These are phyloP conservation scores for Sebastes ruberrimus DNA, from an alignment of 2,797 vertebrate species.

Conservation along the genomic window DNA sequence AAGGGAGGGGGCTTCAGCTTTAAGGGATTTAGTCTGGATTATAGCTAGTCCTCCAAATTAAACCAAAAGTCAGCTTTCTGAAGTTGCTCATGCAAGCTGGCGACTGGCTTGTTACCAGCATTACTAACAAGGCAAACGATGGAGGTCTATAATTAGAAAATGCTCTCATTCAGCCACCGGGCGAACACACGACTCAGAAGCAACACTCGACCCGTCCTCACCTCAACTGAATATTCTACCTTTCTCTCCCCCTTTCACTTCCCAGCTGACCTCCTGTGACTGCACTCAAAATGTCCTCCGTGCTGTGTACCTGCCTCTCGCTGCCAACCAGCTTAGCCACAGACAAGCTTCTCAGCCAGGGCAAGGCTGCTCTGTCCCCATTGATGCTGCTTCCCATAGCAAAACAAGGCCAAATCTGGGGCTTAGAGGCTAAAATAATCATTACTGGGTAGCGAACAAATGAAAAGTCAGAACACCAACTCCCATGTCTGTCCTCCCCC, in stretches of 20 bases:
- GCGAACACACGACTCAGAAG: conserved; percentile 22
- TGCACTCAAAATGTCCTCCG: conserved; percentile 48
- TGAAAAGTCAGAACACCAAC: conserved; percentile 72
- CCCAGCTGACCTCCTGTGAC: conserved; percentile 43
- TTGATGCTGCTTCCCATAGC: conserved; percentile 65
- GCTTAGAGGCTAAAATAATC: conserved; percentile 81
- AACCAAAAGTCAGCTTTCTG: conserved; percentile 86
- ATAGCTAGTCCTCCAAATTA: conserved; percentile 87
- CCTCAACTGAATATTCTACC: conserved; percentile 2
- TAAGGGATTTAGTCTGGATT: conserved; percentile 86
- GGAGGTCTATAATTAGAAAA: conserved; percentile 74
- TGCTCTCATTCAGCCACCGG: conserved; percentile 37
- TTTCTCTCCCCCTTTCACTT: conserved; percentile 9
- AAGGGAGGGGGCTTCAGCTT: conserved; percentile 76
- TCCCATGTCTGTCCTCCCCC: conserved; percentile 47
- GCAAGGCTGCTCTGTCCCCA: conserved; percentile 65
- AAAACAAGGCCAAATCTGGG: conserved; percentile 81
- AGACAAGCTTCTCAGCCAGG: conserved; percentile 70
- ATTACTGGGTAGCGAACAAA: conserved; percentile 76
- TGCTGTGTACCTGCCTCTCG: conserved; percentile 63
- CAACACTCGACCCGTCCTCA: conserved; percentile 7
- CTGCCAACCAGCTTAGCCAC: conserved; percentile 70
- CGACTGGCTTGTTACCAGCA: conserved; percentile 74
- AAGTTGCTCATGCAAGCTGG: conserved; percentile 83
- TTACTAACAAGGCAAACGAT: conserved; percentile 66